A percentile compares a stretch with the other conserved stretches of the same genome.
Conservation (phyloP, 1,140 invertebrate species). For the Lepidostoma basale region DNA sequence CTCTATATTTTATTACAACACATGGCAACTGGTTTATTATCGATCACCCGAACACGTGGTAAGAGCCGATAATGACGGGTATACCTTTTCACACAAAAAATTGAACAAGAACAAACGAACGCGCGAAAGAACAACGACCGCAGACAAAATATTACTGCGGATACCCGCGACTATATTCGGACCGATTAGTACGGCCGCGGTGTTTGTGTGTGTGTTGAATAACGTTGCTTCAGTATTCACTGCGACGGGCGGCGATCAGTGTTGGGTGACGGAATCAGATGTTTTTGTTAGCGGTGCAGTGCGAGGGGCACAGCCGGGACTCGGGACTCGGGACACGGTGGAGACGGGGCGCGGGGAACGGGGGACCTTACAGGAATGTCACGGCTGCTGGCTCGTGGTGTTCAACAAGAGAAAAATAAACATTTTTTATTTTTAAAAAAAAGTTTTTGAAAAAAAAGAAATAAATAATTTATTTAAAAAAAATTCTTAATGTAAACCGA, state of each 20-base stretch:
- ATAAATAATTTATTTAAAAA: too few relatives aligned
- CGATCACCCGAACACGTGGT: slow-evolving; percentile 16
- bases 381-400: slow-evolving; percentile 25
- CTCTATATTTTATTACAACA: slow-evolving; percentile 18
- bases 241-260: not conserved
- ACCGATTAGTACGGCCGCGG: not conserved
- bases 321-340: not conserved
- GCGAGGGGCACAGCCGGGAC: not conserved
- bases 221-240: slow-evolving; percentile 1
- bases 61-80: not conserved
- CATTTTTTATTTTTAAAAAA: too few relatives aligned
- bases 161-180: not conserved
- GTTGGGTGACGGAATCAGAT: slow-evolving; percentile 8
- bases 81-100: not conserved
- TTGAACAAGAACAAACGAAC: not conserved
- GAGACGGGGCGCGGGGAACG: not conserved
- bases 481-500: too few relatives aligned
- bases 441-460: too few relatives aligned
- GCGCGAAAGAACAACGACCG: not conserved
- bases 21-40: slow-evolving; percentile 13
- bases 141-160: not conserved
- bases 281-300: not conserved
- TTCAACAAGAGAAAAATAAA: not conserved
- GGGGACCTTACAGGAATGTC: slow-evolving; percentile 22
- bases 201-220: slow-evolving; percentile 2